Base-by-base conservation (phyloP, 2,888 invertebrate genomes). In the Nymphalis c-album region DNA sequence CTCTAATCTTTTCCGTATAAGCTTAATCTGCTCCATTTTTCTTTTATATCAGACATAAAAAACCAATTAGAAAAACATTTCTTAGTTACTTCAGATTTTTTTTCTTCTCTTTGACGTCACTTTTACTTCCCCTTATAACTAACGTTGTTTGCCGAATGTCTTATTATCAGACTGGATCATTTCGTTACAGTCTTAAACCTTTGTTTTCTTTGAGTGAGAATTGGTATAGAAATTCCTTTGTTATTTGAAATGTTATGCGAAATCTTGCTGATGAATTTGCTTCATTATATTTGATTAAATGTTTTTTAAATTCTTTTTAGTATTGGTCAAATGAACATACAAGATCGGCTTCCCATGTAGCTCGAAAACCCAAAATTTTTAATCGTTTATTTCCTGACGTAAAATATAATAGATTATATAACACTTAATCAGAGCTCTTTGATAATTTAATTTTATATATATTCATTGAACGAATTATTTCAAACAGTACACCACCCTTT, bases 381-480 rank as follows among this genome's bases (percentile, higher is more conserved):
- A 48, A 48, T 48, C 18, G 17, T 31, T 31, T 6, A 48, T 7
- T 48, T 48, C 40, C 40, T 53, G 7, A 26, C 26, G 5, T 20
- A 35, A 10, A 57, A 57, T 53, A 26, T 7, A 35, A 35, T 57
- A 17, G 31, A 35, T n/a, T 31, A 35, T 18, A 35, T 18, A 57
- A 40, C n/a, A 31, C 53, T 7, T 31, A 69, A 58, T 69, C 66
- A 61, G 55, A 68, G 58, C 55, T 61, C 65, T 67, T 71, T 71
- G 63, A 70, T 65, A 67, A 63, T 67, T 62, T 71, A 67, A 76
- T 75, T 75, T 78, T 75, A 79, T 77, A 75, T 74, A 75, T 75
- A 75, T 80, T 85, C 81, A 85, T 84, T 83, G 81, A 83, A 79
- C 81, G 83, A 88, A 88, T 89, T 89, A 89, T 83, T 86, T 79